These are phyloP conservation scores for Plutomurus gul DNA, from an alignment of 1,140 invertebrate species.

Conservation along the genomic window DNA sequence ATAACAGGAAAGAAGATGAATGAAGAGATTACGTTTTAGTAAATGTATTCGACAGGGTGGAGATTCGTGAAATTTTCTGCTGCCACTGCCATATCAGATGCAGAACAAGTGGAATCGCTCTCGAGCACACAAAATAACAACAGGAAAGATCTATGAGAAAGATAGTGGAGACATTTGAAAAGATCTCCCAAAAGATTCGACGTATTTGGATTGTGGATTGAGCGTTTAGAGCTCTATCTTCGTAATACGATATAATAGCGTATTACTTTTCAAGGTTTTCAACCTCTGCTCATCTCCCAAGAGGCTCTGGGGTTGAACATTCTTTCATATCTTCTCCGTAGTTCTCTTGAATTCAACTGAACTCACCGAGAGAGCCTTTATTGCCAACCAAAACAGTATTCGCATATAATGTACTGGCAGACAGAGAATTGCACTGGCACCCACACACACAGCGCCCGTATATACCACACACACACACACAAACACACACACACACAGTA, in stretches of 20 bases:
- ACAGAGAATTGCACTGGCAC: not conserved
- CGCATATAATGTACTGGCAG: slow-evolving; percentile 8
- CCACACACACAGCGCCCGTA: not conserved
- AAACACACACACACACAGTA: not conserved
- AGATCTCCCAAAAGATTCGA: slow-evolving; percentile 28
- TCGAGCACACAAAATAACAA: not conserved
- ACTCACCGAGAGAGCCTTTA: not conserved
- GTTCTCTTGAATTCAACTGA: not conserved
- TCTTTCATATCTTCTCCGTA: slow-evolving; percentile 10
- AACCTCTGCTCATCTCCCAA: slow-evolving; percentile 2
- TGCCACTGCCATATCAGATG: slow-evolving; percentile 1
- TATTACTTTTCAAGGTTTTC: slow-evolving; percentile 30
- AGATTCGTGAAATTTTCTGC: slow-evolving; percentile 6
- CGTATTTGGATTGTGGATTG: slow-evolving; percentile 26
- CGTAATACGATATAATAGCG: slow-evolving; percentile 27
- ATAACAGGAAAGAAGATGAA: not conserved
- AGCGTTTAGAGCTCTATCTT: slow-evolving; percentile 28
- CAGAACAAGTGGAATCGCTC: slow-evolving; percentile 2
- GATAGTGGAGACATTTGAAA: slow-evolving; percentile 8
- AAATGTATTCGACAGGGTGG: not conserved
- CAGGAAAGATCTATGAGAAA: not conserved
- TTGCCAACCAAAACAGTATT: not conserved
- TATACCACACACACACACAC: not conserved
- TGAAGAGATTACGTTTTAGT: slow-evolving; percentile 8
- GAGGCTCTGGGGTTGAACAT: not conserved